Evolutionary conservation across 2,888 invertebrate genomes (phyloP), one percentile per base, ranked within the genome.

Genomic region (Hanleya hanleyi): DNA sequence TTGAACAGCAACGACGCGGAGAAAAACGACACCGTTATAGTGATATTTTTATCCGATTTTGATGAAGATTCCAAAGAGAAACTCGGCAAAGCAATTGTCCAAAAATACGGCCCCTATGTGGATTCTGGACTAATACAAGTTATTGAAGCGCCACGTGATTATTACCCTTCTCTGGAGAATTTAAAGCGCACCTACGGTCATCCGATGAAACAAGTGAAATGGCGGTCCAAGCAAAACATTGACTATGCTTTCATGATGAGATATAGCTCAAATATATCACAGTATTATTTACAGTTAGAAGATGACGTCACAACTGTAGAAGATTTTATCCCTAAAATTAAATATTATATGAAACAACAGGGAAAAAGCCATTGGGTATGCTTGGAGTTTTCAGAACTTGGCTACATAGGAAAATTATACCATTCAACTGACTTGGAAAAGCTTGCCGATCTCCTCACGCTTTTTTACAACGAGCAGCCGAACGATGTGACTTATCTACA

Each of bases 171-270:
- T 38, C 75, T 86, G 33, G 62, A 71, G 0, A 71, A 81, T 15
- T 69, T 86, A 5, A 83, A 82, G 62, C 77, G 84, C 22, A 91
- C 77, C 3, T 88, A 84, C 71, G 85, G 87, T 65, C 91, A 91
- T 71, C 77, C 86, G 0, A 75, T 81, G 26, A 80, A 84, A n/a
- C 77, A 90, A 66, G 87, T 90, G 0, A 75, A 82, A 67, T 91
- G 91, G 91, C 76, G 91, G 36, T 83, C 91, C 1, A 91, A 91
- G 75, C 91, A 91, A 80, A 90, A 89, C 35, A 71, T 91, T 29
- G 91, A 91, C 78, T 91, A 89, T 77, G 88, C 89, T 0, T 90
- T 86, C 72, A 77, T 91, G 32, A 87, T 88, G 69, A 77, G 84
- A 68, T 91, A 89, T 72, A 77, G 87, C 9, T 74, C 80, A 33